Base-by-base conservation (phyloP, 2,888 invertebrate species). In the Muschampia plurimacula region DNA sequence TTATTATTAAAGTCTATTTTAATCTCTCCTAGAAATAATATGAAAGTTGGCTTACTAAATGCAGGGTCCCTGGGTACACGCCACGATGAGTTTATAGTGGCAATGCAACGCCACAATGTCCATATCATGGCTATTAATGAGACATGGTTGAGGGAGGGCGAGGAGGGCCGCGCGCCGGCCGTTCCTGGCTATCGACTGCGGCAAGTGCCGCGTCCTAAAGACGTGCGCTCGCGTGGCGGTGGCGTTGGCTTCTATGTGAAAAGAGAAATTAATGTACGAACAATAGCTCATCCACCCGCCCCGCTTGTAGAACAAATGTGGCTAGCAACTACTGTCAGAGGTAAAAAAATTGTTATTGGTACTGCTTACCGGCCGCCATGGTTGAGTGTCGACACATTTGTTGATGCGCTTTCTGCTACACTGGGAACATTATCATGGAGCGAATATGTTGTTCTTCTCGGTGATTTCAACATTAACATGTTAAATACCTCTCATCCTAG, bases 301-400 rank as follows among this genome's bases (percentile, higher is more conserved):
- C 49, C 65, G 3, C 65, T 65, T 10, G 36, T 65, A 0, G 65
- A 65, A 36, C 49, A 65, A 36, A 65, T 52, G 49, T 65, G 65
- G 49, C 46, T 65, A 32, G 2, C 49, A 1, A 7, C 15, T 9
- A 49, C 13, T 10, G n/a, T 59, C 9, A 8, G 32, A 12, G 65
- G 52, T 6, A 52, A 49, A 9, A 66, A 66, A 66, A 13, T 66
- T 8, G n/a, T 44, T n/a, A 52, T 66, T 12, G 65, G 65, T 2
- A 66, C 65, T 2, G 65, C 65, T 5, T 66, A 66, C 10, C 55
- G 66, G 7, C 66, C 66, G 55, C 65, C 65, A 4, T 66, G 66
- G 66, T 36, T 22, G 15, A 66, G 6, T 39, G 15, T 66, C 0
- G 66, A 66, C 13, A 22, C 15, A 22, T 66, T 66, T 22, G 0